phyloP scores from a whole-genome alignment of 2,888 invertebrate genomes.

The Theodoxus fluviatilis region DNA sequence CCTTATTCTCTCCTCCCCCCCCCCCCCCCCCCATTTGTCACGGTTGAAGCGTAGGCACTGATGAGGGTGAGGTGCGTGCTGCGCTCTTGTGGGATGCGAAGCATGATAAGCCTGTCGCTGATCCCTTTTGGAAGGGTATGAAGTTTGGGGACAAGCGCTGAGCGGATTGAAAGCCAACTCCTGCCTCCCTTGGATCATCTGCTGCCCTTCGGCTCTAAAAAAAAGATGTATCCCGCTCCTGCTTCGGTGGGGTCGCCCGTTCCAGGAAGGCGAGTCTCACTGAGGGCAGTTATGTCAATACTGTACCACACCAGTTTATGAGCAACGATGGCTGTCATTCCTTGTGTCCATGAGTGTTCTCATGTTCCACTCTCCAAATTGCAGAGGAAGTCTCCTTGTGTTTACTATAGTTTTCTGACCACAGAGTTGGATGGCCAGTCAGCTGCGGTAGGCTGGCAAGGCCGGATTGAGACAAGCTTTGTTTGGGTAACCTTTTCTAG shows the following conservation, averaged over 20 bases:
- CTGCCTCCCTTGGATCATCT: not conserved
- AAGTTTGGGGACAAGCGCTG: not conserved
- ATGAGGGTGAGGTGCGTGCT: not conserved
- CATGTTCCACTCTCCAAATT: not conserved
- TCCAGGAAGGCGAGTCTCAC: not conserved
- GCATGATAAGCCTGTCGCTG: not conserved
- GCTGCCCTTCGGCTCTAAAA: not conserved
- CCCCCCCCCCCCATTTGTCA: not conserved
- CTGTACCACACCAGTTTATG: not conserved
- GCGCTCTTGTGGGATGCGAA: not conserved
- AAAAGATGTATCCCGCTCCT: not conserved
- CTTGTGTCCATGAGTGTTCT: not conserved
- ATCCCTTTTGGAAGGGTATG: conserved; percentile 1
- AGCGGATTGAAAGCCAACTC: not conserved
- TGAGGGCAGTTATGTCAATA: not conserved
- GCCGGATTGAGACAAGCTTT: too few relatives aligned
- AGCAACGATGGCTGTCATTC: not conserved
- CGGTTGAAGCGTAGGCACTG: not conserved
- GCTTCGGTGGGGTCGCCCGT: not conserved
- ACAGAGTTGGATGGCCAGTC: too few relatives aligned
- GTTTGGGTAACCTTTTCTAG: too few relatives aligned
- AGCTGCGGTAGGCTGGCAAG: too few relatives aligned
- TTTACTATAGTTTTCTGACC: too few relatives aligned
- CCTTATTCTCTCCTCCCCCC: too few relatives aligned
- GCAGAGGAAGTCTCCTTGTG: too few relatives aligned